A percentile compares a stretch with the other conserved stretches of the same genome.
Evolutionary conservation across 2,113 vertebrate species (phyloP).

Genomic region (Pundamilia nyererei): DNA sequence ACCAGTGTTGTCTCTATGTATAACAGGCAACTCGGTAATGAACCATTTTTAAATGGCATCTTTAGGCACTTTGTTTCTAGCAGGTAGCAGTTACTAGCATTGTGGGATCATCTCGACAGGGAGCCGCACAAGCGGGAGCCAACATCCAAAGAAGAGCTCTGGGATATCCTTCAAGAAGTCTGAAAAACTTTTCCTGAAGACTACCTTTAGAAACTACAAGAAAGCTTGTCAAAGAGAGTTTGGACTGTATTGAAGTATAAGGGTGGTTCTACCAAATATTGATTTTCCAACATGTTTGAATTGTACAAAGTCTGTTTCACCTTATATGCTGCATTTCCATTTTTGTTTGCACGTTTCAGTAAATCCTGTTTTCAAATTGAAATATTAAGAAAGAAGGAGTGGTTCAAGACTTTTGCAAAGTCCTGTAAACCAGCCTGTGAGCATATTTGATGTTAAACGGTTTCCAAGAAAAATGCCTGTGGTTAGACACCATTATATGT

Average conservation of each 20-base stretch:
- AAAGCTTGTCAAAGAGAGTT: not conserved
- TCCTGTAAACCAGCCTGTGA: not conserved
- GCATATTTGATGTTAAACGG: not conserved
- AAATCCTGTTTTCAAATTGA: not conserved
- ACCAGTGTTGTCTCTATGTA: not conserved
- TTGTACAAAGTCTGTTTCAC: not conserved
- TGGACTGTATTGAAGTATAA: not conserved
- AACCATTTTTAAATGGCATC: not conserved
- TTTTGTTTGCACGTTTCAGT: not conserved
- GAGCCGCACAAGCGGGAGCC: not conserved
- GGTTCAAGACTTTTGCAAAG: not conserved
- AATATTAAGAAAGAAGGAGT: not conserved
- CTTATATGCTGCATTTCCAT: not conserved
- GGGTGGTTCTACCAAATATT: not conserved
- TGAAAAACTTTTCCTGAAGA: not conserved
- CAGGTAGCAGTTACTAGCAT: not conserved
- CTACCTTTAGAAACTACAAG: not conserved
- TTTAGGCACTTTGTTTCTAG: not conserved
- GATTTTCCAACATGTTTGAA: not conserved
- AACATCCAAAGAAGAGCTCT: not conserved
- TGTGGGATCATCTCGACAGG: not conserved
- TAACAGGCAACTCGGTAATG: not conserved
- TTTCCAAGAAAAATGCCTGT: constrained; percentile 3
- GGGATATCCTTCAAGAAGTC: not conserved
- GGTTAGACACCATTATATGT: constrained; percentile 21